phyloP scores from a whole-genome alignment of 2,888 invertebrate species.

The Leucozona laternaria region DNA sequence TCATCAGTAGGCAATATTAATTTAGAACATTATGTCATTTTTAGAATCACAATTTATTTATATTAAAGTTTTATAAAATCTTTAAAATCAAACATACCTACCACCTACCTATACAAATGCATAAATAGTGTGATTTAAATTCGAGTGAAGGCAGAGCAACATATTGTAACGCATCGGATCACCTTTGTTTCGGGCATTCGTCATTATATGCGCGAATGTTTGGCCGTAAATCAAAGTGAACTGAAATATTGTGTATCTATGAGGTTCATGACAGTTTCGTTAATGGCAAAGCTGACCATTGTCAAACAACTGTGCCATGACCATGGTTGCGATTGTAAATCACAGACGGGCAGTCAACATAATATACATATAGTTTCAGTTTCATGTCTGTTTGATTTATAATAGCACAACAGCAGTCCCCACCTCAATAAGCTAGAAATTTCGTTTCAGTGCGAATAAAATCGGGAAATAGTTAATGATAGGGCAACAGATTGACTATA shows the following conservation, averaged over 20 bases:
- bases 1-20: conserved; percentile 48
- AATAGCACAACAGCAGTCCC: conserved; percentile 32
- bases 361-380: conserved; percentile 32
- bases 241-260: conserved; percentile 52
- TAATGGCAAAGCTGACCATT: conserved; percentile 59
- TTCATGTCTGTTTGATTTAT: conserved; percentile 67
- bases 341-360: conserved; percentile 67
- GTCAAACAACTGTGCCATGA: conserved; percentile 87
- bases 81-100: not conserved
- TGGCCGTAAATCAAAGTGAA: conserved; percentile 70
- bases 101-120: not conserved
- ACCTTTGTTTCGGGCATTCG: conserved; percentile 65
- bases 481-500: conserved; percentile 1
- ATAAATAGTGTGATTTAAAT: conserved; percentile 31
- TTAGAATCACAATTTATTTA: not conserved
- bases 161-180: conserved; percentile 40
- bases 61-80: not conserved
- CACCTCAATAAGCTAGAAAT: conserved; percentile 30
- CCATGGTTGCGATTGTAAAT: conserved; percentile 71
- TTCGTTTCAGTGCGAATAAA: conserved; percentile 1
- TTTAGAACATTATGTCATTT: no score
- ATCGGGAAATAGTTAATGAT: conserved; percentile 9
- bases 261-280: conserved; percentile 57
- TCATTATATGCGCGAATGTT: conserved; percentile 65
- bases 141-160: conserved; percentile 31